Evolutionary conservation across 2,113 vertebrate species (phyloP), one percentile per base, ranked within the genome.

Genomic region (Anoplopoma fimbria): DNA sequence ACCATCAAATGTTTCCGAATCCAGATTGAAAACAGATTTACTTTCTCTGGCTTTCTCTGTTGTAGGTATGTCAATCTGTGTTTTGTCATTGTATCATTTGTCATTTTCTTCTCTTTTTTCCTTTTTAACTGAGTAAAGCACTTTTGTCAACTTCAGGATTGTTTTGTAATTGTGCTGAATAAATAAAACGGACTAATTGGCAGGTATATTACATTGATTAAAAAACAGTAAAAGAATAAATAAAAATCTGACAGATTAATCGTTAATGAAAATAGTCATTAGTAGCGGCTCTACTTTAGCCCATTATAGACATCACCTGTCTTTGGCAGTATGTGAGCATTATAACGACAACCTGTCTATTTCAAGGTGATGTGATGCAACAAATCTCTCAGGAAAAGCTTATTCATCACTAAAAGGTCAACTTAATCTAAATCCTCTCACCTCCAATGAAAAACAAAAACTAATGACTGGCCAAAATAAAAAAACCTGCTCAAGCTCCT

Each of bases 331-430:
- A 49, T 58, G 21, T 34, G 23, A 60, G 40, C 40, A 9, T 3
- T 6, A 38, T 19, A 83, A 57, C 9, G 4, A 61, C 58, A 65
- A 38, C 1, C 13, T 6, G 49, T 58, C 61, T 34, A 15, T 49
- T 31, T 23, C 40, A 58, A 76, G 53, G 42, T 23, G 47, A 70
- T 87, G 15, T 62, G 62, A 47, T 34, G 0, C 81, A 81, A 81
- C 76, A 64, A 53, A 78, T 75, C 77, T n/a, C 68, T n/a, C 15
- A 49, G 1, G 73, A 70, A 58, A 74, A 36, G 27, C 47, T 53
- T 23, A 36, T 62, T 81, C 74, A 62, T 29, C 21, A n/a, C 23
- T 75, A 77, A 19, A 74, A 91, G 71, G 79, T 89, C 77, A 73
- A 86, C 45, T 60, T 69, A 23, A 81, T 81, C 75, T 63, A 75